Conservation (phyloP, 2,888 invertebrate genomes). For the Ecliptopera silaceata region DNA sequence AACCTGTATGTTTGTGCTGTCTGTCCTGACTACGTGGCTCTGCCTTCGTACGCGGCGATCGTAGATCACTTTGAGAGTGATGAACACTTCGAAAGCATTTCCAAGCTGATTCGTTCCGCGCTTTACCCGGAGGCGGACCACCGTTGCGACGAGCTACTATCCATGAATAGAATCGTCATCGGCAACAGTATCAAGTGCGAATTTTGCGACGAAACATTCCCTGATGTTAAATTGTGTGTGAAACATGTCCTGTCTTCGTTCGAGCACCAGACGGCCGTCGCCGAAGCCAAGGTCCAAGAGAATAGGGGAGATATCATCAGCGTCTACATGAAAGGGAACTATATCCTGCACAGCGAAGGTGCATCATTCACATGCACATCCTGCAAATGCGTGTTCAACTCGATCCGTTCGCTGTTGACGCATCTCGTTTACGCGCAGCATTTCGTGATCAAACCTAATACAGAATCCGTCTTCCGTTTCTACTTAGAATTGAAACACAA, state of each 20-base stretch:
- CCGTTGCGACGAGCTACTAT: conserved; percentile 42
- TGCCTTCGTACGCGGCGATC: conserved; percentile 72
- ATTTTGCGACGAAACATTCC: conserved; percentile 56
- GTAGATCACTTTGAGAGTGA: conserved; percentile 71
- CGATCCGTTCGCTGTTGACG: conserved; percentile 63
- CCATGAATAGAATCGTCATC: conserved; percentile 50
- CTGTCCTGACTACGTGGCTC: conserved; percentile 63
- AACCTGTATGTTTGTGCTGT: conserved; percentile 72
- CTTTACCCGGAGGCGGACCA: conserved; percentile 55
- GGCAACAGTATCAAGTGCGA: conserved; percentile 54
- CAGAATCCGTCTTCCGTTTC: conserved; percentile 72
- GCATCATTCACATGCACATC: conserved; percentile 58
- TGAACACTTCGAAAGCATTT: conserved; percentile 61
- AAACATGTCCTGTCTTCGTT: conserved; percentile 60
- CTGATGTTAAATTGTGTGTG: conserved; percentile 52
- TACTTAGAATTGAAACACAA: conserved; percentile 76
- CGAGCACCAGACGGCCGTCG: conserved; percentile 60
- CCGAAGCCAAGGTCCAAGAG: conserved; percentile 49
- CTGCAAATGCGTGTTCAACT: conserved; percentile 65
- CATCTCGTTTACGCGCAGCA: conserved; percentile 73
- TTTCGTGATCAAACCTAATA: conserved; percentile 56
- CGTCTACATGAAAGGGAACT: conserved; percentile 71
- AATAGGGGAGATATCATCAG: conserved; percentile 73
- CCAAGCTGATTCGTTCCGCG: conserved; percentile 62
- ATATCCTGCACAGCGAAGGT: conserved; percentile 68